Conservation (phyloP, 2,797 vertebrate genomes). For the Somateria mollissima region DNA sequence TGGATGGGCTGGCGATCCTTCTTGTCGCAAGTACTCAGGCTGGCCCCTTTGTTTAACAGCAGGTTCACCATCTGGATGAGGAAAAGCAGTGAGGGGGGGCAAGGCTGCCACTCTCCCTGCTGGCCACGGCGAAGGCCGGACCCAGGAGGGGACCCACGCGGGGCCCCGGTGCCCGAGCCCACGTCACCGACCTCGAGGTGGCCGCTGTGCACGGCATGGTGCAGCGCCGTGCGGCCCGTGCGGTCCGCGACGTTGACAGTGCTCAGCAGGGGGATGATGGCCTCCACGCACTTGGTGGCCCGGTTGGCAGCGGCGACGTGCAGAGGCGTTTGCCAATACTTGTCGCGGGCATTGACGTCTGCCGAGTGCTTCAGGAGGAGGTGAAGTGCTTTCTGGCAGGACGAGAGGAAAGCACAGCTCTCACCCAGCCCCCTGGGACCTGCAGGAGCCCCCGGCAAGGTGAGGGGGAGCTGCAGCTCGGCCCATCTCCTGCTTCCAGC, state of each 20-base stretch:
- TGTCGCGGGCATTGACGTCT: slow-evolving; percentile 93
- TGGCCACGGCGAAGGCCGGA: accelerated
- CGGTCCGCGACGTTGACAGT: slow-evolving; percentile 92
- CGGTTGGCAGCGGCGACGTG: slow-evolving; percentile 95
- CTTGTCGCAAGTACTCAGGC: slow-evolving; percentile 93
- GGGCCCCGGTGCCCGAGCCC: not conserved
- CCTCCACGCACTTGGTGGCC: slow-evolving; percentile 90
- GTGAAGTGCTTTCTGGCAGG: slow-evolving; percentile 88
- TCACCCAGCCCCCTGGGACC: accelerated
- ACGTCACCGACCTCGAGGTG: slow-evolving; percentile 86
- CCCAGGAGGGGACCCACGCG: not conserved
- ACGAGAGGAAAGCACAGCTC: not conserved
- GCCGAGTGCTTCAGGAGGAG: slow-evolving; percentile 93
- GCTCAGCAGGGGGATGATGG: slow-evolving; percentile 89
- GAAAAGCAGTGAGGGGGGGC: not conserved
- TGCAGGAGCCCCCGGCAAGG: not conserved
- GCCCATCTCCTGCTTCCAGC: accelerated
- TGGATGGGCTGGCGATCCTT: slow-evolving; percentile 95
- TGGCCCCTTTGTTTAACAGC: slow-evolving; percentile 94
- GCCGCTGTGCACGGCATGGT: slow-evolving; percentile 94
- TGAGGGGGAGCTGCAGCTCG: not conserved
- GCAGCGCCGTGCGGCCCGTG: slow-evolving; percentile 92
- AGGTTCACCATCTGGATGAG: slow-evolving; percentile 89
- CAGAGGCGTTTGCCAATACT: slow-evolving; percentile 94
- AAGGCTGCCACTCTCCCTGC: not conserved